Evolutionary conservation across 1,140 invertebrate genomes (phyloP).

Genomic region (Solenopsis fugax): DNA sequence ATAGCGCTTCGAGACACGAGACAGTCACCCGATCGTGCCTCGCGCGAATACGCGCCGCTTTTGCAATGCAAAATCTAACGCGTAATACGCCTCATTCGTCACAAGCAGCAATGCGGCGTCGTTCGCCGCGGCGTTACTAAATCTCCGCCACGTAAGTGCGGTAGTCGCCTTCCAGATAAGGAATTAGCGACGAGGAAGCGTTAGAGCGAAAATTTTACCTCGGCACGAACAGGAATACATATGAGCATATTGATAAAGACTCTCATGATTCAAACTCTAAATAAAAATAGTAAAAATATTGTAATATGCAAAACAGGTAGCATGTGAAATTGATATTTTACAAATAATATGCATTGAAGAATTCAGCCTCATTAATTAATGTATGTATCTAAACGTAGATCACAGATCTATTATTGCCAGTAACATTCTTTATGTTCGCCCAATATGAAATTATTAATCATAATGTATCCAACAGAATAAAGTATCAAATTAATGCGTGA

Average conservation of each 20-base stretch:
- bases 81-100: conserved; percentile 72
- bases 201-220: conserved; percentile 35
- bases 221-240: not conserved
- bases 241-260: not conserved
- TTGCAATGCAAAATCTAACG: conserved; percentile 73
- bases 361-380: not conserved
- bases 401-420: not conserved
- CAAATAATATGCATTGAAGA: not conserved
- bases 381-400: not conserved
- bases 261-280: not conserved
- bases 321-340: not conserved
- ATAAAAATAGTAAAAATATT: not conserved
- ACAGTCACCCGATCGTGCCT: conserved; percentile 65
- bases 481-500: not conserved
- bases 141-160: conserved; percentile 52
- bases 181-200: conserved; percentile 51
- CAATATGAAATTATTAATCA: conserved; percentile 18
- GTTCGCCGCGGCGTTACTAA: conserved; percentile 49
- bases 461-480: conserved; percentile 4
- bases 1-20: conserved; percentile 57
- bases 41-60: conserved; percentile 51
- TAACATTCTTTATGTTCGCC: conserved; percentile 5
- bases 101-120: conserved; percentile 51
- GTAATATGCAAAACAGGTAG: not conserved
- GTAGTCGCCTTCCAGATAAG: conserved; percentile 44